Percentiles rank a stretch among this genome's conserved stretches.
Conservation (phyloP, 1,140 invertebrate genomes). For the Calephelis virginiensis region DNA sequence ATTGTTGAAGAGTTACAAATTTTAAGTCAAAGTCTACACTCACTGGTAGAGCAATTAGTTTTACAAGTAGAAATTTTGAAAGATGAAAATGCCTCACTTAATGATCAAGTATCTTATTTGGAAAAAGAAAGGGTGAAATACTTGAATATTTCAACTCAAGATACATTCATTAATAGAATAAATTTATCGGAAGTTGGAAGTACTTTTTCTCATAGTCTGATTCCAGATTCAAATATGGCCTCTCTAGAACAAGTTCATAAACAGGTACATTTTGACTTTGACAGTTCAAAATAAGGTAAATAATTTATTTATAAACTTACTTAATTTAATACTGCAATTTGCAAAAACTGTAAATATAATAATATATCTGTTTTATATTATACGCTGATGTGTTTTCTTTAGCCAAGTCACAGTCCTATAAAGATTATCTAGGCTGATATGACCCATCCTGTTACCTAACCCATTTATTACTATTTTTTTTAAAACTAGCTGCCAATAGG, state of each 20-base stretch:
- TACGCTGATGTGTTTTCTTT: too few relatives aligned
- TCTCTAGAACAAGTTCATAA: conserved; percentile 7
- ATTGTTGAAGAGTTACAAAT: conserved; percentile 82
- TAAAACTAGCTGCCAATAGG: too few relatives aligned
- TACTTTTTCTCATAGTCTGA: conserved; percentile 12
- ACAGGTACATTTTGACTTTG: conserved; percentile 8
- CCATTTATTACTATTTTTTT: too few relatives aligned
- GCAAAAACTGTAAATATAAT: too few relatives aligned
- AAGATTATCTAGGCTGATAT: too few relatives aligned
- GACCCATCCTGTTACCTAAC: too few relatives aligned
- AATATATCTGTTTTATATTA: too few relatives aligned
- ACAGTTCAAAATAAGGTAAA: background rate
- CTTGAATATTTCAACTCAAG: conserved; percentile 49
- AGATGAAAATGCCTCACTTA: conserved; percentile 78
- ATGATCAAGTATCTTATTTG: conserved; percentile 70
- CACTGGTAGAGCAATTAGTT: conserved; percentile 79
- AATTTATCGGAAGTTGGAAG: conserved; percentile 30
- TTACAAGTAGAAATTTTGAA: conserved; percentile 80
- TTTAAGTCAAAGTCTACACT: conserved; percentile 79
- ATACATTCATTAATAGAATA: conserved; percentile 35
- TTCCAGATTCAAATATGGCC: conserved; percentile 10
- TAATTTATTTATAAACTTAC: background rate
- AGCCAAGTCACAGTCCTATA: too few relatives aligned
- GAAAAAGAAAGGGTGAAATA: conserved; percentile 73
- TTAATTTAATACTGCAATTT: too few relatives aligned